Conservation (phyloP, 1,140 invertebrate genomes). For the Anagrus nilaparvatae region DNA sequence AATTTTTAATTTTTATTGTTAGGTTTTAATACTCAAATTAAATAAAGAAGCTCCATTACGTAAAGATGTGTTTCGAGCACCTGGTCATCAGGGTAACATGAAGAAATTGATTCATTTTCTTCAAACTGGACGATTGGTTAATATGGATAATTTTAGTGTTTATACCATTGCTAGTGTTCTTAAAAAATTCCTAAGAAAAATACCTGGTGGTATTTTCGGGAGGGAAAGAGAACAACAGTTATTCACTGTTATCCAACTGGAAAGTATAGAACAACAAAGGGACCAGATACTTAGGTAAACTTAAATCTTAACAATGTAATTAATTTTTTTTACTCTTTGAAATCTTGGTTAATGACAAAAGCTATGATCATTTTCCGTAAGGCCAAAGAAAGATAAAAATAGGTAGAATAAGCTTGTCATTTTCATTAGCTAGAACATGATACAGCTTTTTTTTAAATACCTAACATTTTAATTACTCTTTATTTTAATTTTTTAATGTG, state of each 20-base stretch:
- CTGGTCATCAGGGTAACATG: conserved; percentile 89
- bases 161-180: conserved; percentile 97
- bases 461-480: no score
- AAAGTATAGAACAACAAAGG: conserved; percentile 71
- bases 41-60: conserved; percentile 89
- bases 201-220: conserved; percentile 93
- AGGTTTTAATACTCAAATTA: conserved; percentile 85
- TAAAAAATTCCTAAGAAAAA: conserved; percentile 95
- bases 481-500: no score
- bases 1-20: conserved; percentile 19
- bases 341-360: no score
- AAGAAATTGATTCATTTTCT: conserved; percentile 92
- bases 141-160: conserved; percentile 94
- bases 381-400: no score
- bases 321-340: not conserved
- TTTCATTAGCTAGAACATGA: no score
- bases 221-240: conserved; percentile 80
- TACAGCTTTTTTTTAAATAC: not conserved
- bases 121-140: conserved; percentile 90
- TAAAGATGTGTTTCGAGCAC: conserved; percentile 89
- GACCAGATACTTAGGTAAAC: conserved; percentile 83
- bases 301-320: conserved; percentile 4
- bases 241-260: conserved; percentile 76
- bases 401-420: no score
- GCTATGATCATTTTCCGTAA: no score